These are phyloP conservation scores for Epirrhoe tristata DNA, from an alignment of 2,888 invertebrate species.

Conservation along the genomic window DNA sequence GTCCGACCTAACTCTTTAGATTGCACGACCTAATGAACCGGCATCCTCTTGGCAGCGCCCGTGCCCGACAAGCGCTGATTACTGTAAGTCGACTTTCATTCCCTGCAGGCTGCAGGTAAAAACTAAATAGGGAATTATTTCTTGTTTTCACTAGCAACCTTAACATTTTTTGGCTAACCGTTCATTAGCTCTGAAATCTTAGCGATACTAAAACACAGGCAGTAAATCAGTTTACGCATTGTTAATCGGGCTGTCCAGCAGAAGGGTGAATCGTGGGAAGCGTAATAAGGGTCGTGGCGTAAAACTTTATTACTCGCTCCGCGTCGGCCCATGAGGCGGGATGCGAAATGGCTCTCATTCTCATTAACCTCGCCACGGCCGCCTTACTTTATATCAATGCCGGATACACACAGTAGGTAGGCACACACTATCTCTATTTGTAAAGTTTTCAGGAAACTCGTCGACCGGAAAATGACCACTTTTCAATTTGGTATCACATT, in stretches of 20 bases:
- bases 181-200: constrained; percentile 38
- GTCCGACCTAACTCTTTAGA: constrained; percentile 72
- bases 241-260: constrained; percentile 72
- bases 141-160: constrained; percentile 27
- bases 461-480: constrained; percentile 40
- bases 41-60: constrained; percentile 62
- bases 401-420: constrained; percentile 56
- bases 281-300: constrained; percentile 74
- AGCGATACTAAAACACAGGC: constrained; percentile 32
- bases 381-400: constrained; percentile 66
- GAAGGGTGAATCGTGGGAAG: constrained; percentile 63
- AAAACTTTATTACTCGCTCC: constrained; percentile 76
- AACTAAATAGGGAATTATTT: constrained; percentile 50
- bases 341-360: constrained; percentile 74
- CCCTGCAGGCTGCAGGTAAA: constrained; percentile 48
- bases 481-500: constrained; percentile 27
- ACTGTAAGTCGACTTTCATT: constrained; percentile 57
- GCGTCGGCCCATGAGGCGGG: constrained; percentile 66
- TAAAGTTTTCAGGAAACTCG: constrained; percentile 43
- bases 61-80: constrained; percentile 58
- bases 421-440: constrained; percentile 46
- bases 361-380: constrained; percentile 75
- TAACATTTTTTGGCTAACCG: constrained; percentile 44
- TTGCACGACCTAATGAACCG: constrained; percentile 78
- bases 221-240: constrained; percentile 74